A percentile compares a stretch with the other conserved stretches of the same genome.
phyloP scores from a whole-genome alignment of 2,888 invertebrate genomes.

The Abscondita cerata region DNA sequence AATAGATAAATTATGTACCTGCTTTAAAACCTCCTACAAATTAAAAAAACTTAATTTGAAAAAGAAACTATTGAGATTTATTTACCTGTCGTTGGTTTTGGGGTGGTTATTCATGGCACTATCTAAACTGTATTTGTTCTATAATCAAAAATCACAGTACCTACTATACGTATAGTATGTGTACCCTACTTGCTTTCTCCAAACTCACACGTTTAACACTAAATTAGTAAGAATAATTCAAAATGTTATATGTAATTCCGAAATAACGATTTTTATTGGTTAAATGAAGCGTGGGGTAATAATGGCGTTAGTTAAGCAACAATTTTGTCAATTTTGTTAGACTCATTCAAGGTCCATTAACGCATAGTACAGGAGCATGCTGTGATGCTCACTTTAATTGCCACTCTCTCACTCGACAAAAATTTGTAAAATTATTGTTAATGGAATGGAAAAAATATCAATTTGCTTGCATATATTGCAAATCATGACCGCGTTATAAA shows the following conservation, averaged over 20 bases:
- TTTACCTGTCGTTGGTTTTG: not conserved
- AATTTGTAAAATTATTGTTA: no score
- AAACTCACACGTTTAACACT: not conserved
- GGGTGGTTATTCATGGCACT: not conserved
- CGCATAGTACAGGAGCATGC: not conserved
- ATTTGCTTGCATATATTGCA: no score
- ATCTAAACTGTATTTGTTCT: not conserved
- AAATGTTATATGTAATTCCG: constrained; percentile 21
- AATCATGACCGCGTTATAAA: no score
- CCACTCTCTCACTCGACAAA: no score
- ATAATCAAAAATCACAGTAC: no score
- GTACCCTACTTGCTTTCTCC: not conserved
- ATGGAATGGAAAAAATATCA: no score
- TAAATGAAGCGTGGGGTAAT: constrained; percentile 29
- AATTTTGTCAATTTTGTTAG: constrained; percentile 24
- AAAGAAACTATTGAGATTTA: no score
- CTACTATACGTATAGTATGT: no score
- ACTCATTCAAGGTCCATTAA: constrained; percentile 13
- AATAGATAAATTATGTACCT: no score
- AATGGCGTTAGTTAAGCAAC: constrained; percentile 18
- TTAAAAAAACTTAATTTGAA: no score
- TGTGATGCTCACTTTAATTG: no score
- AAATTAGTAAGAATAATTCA: constrained; percentile 4
- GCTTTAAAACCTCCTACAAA: no score
- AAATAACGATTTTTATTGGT: constrained; percentile 25